A percentile compares a stretch with the other conserved stretches of the same genome.
Conservation (phyloP, 2,797 vertebrate species). For the Diplodus puntazzo region DNA sequence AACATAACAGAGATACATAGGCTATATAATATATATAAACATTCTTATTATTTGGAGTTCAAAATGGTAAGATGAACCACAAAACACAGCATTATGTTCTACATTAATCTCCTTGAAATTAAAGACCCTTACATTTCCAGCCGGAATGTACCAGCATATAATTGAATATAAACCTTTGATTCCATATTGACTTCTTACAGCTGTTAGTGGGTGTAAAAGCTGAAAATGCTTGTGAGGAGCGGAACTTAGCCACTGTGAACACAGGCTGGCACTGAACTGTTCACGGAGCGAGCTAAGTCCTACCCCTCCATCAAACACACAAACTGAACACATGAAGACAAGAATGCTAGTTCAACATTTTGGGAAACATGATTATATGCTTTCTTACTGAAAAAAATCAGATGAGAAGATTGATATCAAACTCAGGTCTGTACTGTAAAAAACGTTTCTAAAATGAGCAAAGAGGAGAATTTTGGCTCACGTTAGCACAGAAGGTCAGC, state of each 20-base stretch:
- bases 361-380: rapidly evolving
- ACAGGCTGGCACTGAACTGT: conserved; percentile 86
- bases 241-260: conserved; percentile 95
- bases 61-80: conserved; percentile 6
- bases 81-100: neutral
- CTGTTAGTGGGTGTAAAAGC: conserved; percentile 31
- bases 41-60: neutral
- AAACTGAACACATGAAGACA: conserved; percentile 6
- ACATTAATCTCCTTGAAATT: neutral
- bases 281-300: conserved; percentile 91
- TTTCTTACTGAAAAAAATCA: neutral
- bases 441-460: too few relatives aligned
- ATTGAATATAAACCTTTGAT: conserved; percentile 8
- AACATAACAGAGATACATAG: neutral
- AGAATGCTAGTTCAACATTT: neutral
- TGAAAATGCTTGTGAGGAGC: conserved; percentile 83
- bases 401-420: neutral
- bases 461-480: too few relatives aligned
- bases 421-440: neutral
- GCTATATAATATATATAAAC: neutral
- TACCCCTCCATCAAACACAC: conserved; percentile 83
- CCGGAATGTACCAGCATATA: neutral
- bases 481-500: too few relatives aligned
- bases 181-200: conserved; percentile 38
- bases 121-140: neutral